Base-by-base conservation (phyloP, 1,140 invertebrate genomes). In the Microvelia longipes region DNA sequence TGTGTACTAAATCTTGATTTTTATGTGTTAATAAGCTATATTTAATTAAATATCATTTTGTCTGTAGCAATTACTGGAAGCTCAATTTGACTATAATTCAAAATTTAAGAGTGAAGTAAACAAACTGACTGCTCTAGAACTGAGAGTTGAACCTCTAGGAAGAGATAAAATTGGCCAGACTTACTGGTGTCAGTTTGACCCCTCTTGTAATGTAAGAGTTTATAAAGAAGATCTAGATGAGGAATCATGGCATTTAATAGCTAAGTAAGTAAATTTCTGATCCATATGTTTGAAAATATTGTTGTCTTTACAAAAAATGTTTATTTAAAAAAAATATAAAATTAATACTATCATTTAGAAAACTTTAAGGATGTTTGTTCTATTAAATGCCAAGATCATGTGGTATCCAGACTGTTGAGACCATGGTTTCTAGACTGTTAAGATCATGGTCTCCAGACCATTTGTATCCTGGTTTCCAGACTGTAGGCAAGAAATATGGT, bases 161-260 rank as follows among this genome's bases (percentile, higher is more conserved):
- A 84, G 88, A 73, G 96, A 98, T 81, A 90, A 90, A 74, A 83
- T 88, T 76, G 96, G 96, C 11, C 85, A 91, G 77, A 83, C 88
- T 5, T 98, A 98, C 79, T 98, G 95, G 94, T 89, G 90, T 77
- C 91, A 96, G 75, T 82, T 93, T 71, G 95, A 98, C 79, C 85
- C 88, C 73, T 88, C 92, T 69, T 87, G 88, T 74, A 95, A 97
- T 81, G 83, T 98, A 62, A 84, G 92, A 72, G 85, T 98, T 27
- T 98, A 96, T 79, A 88, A 88, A 76, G 95, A 98, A 82, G 93
- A 98, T 78, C 85, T 91, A 69, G 95, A 98, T 82, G 94, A 98
- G 77, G 93, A 97, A 78, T 93, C 91, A 24, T 98, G 94, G 94
- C 87, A 91, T 77, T 82, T 98, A 60, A 88, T 97, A 72, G 94